These are phyloP conservation scores for Anguilla megastoma DNA, from an alignment of 2,797 vertebrate genomes.

Conservation along the genomic window DNA sequence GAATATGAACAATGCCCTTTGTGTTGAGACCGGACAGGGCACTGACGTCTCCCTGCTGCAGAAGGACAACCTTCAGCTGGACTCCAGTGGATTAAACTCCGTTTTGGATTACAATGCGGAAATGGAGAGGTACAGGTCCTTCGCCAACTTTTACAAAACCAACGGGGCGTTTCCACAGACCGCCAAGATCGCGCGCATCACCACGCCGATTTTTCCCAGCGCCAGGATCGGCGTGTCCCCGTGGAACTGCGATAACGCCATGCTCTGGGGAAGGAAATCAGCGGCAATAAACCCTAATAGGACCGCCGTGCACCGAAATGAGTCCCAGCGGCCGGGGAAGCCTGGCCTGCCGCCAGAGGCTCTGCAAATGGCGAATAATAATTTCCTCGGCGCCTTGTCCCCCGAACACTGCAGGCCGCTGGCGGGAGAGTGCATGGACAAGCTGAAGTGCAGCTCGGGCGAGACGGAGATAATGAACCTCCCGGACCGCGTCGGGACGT, in stretches of 20 bases:
- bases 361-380: slow-evolving; percentile 96
- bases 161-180: slow-evolving; percentile 92
- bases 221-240: slow-evolving; percentile 94
- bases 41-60: slow-evolving; percentile 87
- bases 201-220: slow-evolving; percentile 92
- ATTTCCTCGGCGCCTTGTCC: slow-evolving; percentile 93
- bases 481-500: slow-evolving; percentile 95
- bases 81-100: slow-evolving; percentile 82
- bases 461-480: slow-evolving; percentile 98
- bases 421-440: slow-evolving; percentile 96
- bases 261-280: slow-evolving; percentile 89
- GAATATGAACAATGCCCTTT: slow-evolving; percentile 91
- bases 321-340: slow-evolving; percentile 90
- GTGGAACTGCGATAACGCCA: slow-evolving; percentile 95
- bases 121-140: slow-evolving; percentile 95
- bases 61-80: slow-evolving; percentile 88
- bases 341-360: slow-evolving; percentile 88
- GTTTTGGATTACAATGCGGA: slow-evolving; percentile 98
- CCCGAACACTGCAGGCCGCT: slow-evolving; percentile 97
- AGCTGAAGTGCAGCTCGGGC: slow-evolving; percentile 93
- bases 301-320: slow-evolving; percentile 90
- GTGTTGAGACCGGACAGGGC: slow-evolving; percentile 87
- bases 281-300: slow-evolving; percentile 81
- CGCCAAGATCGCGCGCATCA: slow-evolving; percentile 94
- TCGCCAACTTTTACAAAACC: slow-evolving; percentile 95